Evolutionary conservation across 2,888 invertebrate species (phyloP).

Genomic region (Mycalesis mineus): DNA sequence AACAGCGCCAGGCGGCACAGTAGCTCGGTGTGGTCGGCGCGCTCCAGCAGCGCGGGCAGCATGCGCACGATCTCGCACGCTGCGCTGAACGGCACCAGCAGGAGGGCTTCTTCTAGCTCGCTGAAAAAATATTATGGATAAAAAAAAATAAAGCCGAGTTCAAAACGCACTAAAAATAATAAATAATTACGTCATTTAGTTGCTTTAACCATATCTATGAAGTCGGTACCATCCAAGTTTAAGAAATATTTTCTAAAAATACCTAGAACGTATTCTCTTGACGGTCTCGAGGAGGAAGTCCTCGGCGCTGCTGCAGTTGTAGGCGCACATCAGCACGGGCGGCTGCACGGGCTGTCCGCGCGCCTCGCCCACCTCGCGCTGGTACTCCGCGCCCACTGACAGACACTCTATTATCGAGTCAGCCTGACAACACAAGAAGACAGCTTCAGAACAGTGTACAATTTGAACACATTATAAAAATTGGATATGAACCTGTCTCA

Average conservation of each 20-base stretch:
- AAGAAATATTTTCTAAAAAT: too few relatives aligned
- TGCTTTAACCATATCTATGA: too few relatives aligned
- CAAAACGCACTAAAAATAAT: too few relatives aligned
- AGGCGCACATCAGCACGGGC: constrained; percentile 90
- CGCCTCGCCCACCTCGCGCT: constrained; percentile 77
- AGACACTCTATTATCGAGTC: constrained; percentile 95
- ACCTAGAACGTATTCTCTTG: constrained; percentile 89
- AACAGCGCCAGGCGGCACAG: constrained; percentile 87
- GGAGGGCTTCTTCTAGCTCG: constrained; percentile 92
- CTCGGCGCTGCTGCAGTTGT: constrained; percentile 83
- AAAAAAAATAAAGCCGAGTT: too few relatives aligned
- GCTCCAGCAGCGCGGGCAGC: constrained; percentile 82
- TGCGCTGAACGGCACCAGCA: constrained; percentile 89
- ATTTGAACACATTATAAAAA: too few relatives aligned
- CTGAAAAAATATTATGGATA: constrained; percentile 69
- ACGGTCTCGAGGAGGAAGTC: constrained; percentile 91
- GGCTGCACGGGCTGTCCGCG: constrained; percentile 72
- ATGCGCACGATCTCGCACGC: constrained; percentile 87
- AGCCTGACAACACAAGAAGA: constrained; percentile 68
- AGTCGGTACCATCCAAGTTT: too few relatives aligned
- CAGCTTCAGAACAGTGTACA: too few relatives aligned
- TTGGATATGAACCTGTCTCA: too few relatives aligned
- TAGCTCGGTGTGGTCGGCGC: constrained; percentile 86
- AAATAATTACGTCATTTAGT: too few relatives aligned
- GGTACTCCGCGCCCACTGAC: constrained; percentile 83